These are phyloP conservation scores for Orthochromis malagaraziensis DNA, from an alignment of 2,113 vertebrate genomes.

Conservation along the genomic window DNA sequence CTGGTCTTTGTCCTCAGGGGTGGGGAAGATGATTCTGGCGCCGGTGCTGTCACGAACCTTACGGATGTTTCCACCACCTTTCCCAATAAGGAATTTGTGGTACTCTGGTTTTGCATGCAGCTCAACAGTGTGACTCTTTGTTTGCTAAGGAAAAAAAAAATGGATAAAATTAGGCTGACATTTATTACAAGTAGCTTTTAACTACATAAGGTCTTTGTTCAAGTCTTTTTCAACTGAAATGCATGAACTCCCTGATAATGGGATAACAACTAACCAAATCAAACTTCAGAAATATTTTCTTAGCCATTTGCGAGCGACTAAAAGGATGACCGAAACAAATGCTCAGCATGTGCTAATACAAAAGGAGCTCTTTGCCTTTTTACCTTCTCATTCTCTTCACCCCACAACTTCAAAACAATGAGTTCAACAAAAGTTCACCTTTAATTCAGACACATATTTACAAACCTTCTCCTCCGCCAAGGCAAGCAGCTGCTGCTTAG, in stretches of 20 bases:
- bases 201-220: not conserved
- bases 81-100: conserved; percentile 98
- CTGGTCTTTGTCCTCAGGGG: conserved; percentile 90
- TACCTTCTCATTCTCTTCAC: not conserved
- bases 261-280: not conserved
- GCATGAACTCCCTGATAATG: not conserved
- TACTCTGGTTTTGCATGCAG: conserved; percentile 95
- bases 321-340: not conserved
- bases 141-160: conserved; percentile 78
- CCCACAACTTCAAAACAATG: not conserved
- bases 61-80: conserved; percentile 93
- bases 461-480: conserved; percentile 96
- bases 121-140: conserved; percentile 90
- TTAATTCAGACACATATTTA: not conserved
- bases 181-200: not conserved
- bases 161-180: not conserved
- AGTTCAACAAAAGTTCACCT: not conserved
- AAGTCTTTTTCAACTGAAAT: not conserved
- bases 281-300: not conserved
- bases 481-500: conserved; percentile 91
- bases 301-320: not conserved
- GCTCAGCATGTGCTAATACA: not conserved
- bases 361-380: not conserved
- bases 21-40: conserved; percentile 93
- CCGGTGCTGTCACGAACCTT: conserved; percentile 95